Percentiles rank a stretch among this genome's conserved stretches.
These are phyloP conservation scores for Pantherophis vulpinus DNA, from an alignment of 2,797 vertebrate genomes.

Conservation along the genomic window DNA sequence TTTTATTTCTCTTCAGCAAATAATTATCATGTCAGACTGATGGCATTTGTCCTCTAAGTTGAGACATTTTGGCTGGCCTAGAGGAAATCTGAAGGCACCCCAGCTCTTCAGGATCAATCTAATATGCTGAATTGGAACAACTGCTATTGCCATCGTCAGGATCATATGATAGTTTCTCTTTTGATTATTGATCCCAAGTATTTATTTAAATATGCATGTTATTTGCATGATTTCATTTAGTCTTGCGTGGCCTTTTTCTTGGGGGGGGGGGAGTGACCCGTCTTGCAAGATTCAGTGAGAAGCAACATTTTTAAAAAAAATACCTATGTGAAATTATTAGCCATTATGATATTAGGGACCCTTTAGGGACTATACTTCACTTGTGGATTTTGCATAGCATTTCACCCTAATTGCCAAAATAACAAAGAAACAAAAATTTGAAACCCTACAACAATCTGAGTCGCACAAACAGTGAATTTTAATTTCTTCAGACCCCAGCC, in stretches of 20 bases:
- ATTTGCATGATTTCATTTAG: neutral
- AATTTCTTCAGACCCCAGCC: neutral
- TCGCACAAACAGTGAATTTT: neutral
- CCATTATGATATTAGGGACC: neutral
- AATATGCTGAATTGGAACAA: neutral
- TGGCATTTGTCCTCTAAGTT: neutral
- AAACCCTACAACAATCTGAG: neutral
- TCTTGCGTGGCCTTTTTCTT: neutral
- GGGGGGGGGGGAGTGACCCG: too few species aligned
- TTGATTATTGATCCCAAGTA: neutral
- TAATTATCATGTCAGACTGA: neutral
- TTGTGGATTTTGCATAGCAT: neutral
- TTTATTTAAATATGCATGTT: neutral
- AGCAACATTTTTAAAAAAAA: neutral
- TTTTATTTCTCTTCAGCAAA: slow-evolving; percentile 12
- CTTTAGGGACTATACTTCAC: neutral
- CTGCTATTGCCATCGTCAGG: neutral
- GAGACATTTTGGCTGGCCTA: neutral
- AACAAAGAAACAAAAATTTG: neutral
- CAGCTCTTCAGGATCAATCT: neutral
- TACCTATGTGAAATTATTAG: neutral
- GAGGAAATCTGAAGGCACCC: neutral
- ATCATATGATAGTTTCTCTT: neutral
- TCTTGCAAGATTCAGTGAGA: neutral
- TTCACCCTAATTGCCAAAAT: neutral